Evolutionary conservation across 2,113 vertebrate species (phyloP).

Genomic region (Orycteropus afer): DNA sequence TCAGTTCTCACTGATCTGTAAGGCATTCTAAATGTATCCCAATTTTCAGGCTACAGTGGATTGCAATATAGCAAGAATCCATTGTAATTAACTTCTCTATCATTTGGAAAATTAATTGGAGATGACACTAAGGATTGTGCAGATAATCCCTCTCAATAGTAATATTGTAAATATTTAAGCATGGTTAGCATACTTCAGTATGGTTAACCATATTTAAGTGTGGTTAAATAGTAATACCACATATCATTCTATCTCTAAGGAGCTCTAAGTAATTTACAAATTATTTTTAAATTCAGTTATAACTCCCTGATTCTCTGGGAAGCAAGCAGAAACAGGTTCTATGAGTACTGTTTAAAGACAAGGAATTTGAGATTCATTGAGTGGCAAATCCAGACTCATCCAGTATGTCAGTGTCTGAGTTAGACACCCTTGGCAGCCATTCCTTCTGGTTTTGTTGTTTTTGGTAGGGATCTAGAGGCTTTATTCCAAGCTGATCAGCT

Average conservation of each 20-base stretch:
- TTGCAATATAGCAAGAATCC: not conserved
- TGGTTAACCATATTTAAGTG: constrained; percentile 45
- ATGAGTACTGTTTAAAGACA: constrained; percentile 52
- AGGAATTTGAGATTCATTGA: constrained; percentile 68
- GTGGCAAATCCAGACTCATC: constrained; percentile 75
- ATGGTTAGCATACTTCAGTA: not conserved
- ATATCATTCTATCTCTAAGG: constrained; percentile 32
- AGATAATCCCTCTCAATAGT: constrained; percentile 16
- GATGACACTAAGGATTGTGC: not conserved
- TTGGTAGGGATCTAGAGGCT: not conserved
- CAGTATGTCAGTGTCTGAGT: not conserved
- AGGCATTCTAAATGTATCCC: not conserved
- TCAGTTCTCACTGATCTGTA: not conserved
- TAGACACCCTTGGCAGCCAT: constrained; percentile 1
- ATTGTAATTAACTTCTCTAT: not conserved
- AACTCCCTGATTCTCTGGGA: constrained; percentile 54
- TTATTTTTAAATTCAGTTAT: constrained; percentile 62
- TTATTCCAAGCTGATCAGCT: not conserved
- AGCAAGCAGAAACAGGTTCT: constrained; percentile 66
- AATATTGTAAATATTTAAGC: constrained; percentile 58
- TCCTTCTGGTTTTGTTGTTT: constrained; percentile 35
- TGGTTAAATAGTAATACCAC: constrained; percentile 17
- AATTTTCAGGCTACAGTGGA: not conserved
- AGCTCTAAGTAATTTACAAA: constrained; percentile 60
- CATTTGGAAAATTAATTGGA: constrained; percentile 51